Percentiles rank a stretch among this genome's conserved stretches.
These are phyloP conservation scores for Choloepus didactylus DNA, from an alignment of 2,797 vertebrate species.

Conservation along the genomic window DNA sequence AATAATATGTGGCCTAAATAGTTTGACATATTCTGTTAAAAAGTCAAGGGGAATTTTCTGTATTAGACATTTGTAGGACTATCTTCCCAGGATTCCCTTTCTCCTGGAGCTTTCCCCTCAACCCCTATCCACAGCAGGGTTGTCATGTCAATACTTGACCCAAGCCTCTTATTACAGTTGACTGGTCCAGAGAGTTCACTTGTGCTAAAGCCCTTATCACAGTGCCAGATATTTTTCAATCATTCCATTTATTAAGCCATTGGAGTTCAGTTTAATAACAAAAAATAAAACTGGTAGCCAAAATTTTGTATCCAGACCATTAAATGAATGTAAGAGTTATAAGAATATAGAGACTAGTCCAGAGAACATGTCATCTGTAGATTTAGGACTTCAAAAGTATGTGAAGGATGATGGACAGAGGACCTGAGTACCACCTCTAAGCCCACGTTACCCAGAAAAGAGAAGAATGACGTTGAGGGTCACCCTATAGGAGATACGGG, in stretches of 20 bases:
- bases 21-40: neutral
- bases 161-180: neutral
- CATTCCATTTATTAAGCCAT: neutral
- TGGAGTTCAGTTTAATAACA: neutral
- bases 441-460: neutral
- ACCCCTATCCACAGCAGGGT: neutral
- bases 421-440: neutral
- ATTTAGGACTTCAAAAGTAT: neutral
- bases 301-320: neutral
- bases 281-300: neutral
- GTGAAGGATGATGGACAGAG: neutral
- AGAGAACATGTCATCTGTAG: neutral
- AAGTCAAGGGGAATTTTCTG: neutral
- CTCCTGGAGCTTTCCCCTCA: neutral
- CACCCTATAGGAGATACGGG: neutral
- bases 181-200: neutral
- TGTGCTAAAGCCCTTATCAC: neutral
- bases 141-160: fast-evolving
- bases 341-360: neutral
- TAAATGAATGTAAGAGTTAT: neutral
- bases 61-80: neutral
- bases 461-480: neutral
- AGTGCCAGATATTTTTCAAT: neutral
- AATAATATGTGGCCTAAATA: neutral
- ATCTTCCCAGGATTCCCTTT: neutral